Evolutionary conservation across 2,113 vertebrate genomes (phyloP).

Genomic region (Podarcis raffonei): DNA sequence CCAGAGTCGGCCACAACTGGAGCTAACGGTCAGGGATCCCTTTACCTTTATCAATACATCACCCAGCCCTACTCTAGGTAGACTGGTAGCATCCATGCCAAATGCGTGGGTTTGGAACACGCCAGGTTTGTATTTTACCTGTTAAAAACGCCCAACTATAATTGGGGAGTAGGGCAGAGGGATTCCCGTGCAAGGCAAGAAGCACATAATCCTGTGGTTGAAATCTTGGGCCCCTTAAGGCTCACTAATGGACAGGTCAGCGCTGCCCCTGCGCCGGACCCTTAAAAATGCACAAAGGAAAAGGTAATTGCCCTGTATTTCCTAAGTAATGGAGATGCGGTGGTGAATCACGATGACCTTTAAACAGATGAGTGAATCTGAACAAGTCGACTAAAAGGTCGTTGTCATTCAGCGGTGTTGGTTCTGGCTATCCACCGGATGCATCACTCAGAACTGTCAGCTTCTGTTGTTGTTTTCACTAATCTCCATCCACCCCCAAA

Average conservation of each 20-base stretch:
- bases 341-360: background rate
- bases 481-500: background rate
- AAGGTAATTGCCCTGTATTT: background rate
- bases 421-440: background rate
- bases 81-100: background rate
- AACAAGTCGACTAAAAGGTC: background rate
- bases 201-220: background rate
- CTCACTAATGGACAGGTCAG: background rate
- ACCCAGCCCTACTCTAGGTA: background rate
- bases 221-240: background rate
- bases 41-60: too few relatives aligned
- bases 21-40: too few relatives aligned
- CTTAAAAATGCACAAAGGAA: background rate
- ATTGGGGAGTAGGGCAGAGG: background rate
- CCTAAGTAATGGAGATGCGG: background rate
- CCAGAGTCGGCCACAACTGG: too few relatives aligned
- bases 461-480: background rate
- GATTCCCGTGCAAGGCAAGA: background rate
- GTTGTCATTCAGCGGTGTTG: background rate
- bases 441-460: background rate
- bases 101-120: background rate
- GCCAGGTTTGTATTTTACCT: background rate
- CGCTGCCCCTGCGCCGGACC: background rate
- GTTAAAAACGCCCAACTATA: background rate
- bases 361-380: background rate